phyloP scores from a whole-genome alignment of 35 echinoderm and acorn worm species.

The Strongylocentrotus purpuratus region DNA sequence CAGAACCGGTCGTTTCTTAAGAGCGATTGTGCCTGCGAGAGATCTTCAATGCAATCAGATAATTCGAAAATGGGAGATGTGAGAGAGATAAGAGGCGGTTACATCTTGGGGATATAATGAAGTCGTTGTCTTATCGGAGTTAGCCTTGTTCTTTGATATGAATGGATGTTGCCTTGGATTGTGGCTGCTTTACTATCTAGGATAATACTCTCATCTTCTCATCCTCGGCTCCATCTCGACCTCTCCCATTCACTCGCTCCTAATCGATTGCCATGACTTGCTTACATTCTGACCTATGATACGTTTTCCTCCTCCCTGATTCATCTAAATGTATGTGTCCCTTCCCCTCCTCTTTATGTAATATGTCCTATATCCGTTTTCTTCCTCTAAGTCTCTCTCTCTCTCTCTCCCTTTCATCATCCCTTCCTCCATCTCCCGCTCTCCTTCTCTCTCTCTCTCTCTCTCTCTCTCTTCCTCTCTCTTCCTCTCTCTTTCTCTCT shows the following conservation, averaged over 20 bases:
- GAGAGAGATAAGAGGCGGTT: not conserved
- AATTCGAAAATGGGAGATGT: not conserved
- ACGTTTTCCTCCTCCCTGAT: not conserved
- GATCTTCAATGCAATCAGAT: slow-evolving; percentile 9
- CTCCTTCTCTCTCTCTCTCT: not conserved
- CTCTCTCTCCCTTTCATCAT: not conserved
- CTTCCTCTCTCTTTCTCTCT: not conserved
- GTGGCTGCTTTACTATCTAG: not conserved
- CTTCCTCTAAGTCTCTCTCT: too few relatives aligned
- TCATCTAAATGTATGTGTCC: too few relatives aligned
- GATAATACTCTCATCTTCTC: not conserved
- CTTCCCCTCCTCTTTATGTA: too few relatives aligned
- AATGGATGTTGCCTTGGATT: not conserved
- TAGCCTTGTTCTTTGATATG: not conserved
- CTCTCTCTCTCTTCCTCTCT: not conserved
- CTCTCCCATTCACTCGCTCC: not conserved
- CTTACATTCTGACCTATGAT: not conserved
- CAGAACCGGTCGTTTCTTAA: not conserved
- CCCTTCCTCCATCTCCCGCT: not conserved
- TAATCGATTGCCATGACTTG: not conserved
- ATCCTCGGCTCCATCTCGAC: not conserved
- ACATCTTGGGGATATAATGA: slow-evolving; percentile 2
- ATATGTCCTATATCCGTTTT: too few relatives aligned
- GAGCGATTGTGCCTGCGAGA: not conserved
- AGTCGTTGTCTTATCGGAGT: slow-evolving; percentile 2